Base-by-base conservation (phyloP, 2,113 vertebrate species). In the Austrofundulus limnaeus region DNA sequence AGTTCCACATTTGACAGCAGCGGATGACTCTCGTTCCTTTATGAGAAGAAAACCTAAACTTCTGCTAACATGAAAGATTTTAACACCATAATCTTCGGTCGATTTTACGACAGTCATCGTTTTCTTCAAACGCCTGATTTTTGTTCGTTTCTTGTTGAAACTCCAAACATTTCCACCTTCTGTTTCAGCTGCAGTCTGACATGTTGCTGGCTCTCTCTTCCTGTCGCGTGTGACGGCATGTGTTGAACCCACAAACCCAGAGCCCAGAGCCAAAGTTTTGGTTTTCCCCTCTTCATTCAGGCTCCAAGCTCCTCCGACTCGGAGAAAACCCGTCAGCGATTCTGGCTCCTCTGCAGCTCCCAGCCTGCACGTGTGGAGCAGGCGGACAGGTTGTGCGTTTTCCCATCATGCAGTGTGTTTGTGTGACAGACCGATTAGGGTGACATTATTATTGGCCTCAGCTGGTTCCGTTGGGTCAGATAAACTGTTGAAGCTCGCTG, bases 271-370 rank as follows among this genome's bases (percentile, higher is more conserved):
- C 60, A 49, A 38, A 8, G 34, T 38, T 31, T 17, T 28, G 67
- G 37, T 61, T 47, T 70, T 46, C 49, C 31, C 50, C 2, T 20
- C 60, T 48, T 8, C 39, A 11, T 42, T 56, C 20, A 9, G 28
- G 12, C 17, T 39, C 59, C 46, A 31, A 14, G 49, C 28, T 34
- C 14, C 31, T 55, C 48, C 48, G 48, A 17, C 49, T 41, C n/a
- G 63, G 67, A 75, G 63, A 61, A 82, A 84, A 81, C 72, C 70
- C 57, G 57, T 77, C 81, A 71, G 68, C 1, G 19, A 8, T 45
- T 54, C 34, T 77, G 72, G 72, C 75, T 75, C 31, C 1, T 24
- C 2, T 17, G 31, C 38, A 52, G 45, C 46, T 76, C 75, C 69
- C 65, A 67, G 49, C 51, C 28, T 56, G 71, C 76, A 82, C 60